Base-by-base conservation (phyloP, 1,140 invertebrate species). In the Nephila pilipes region DNA sequence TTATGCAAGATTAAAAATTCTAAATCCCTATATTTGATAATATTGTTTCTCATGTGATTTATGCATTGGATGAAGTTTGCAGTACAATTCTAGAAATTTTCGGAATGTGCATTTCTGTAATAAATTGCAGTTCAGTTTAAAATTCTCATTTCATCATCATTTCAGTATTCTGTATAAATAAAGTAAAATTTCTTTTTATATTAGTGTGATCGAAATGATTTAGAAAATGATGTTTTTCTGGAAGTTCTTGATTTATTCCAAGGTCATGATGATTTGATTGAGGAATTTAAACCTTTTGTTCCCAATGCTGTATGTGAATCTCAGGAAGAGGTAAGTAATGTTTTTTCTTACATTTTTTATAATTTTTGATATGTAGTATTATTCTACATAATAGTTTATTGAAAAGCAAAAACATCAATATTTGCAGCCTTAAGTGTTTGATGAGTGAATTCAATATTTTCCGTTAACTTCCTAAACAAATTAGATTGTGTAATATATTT, bases 171-270 rank as follows among this genome's bases (percentile, higher is more conserved):
- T 0, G 29, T 29, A 25, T 25, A 22, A 22, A 12, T n/a, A 25
- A 22, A 22, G 8, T n/a, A 25, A 25, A 25, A 75, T 75, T 10
- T 32, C n/a, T n/a, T 32, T 89, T 75, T 20, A 63, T 75, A 22
- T 25, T 18, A 90, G 87, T 36, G 36, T 6, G 22, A 22, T 29
- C 60, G 36, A 32, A 22, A 8, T 54, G 65, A 79, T 22, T 14
- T 91, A 1, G 98, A 99, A 96, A 97, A 97, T 65, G 98, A 99
- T 96, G 98, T 99, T 6, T 98, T 98, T 94, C 97, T 97, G 79
- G 97, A 99, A 96, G 98, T 99, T 80, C 98, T 98, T 1, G 98
- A 98, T 95, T 95, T 99, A 29, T 99, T 99, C 95, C 98, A 99
- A 95, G 98, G 99, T 95, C 98, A 99, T 95, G 98, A 99, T 95